Base-by-base conservation (phyloP, 92 coral and sea anemone genomes). In the Epizoanthus scotinus region DNA sequence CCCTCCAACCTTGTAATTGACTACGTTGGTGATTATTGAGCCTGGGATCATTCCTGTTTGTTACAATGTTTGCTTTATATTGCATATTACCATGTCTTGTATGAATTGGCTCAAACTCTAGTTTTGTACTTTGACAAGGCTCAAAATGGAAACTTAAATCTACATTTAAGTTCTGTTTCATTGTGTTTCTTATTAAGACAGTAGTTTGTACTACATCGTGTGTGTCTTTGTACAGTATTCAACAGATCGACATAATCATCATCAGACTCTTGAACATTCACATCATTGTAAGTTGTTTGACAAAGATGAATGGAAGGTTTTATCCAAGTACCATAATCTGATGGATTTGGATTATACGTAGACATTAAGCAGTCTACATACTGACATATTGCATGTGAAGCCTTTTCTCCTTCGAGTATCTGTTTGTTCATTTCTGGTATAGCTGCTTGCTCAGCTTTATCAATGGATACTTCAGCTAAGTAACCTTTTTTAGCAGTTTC, bases 331-430 rank as follows among this genome's bases (percentile, higher is more conserved):
- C 85, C 89, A 70, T 68, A 70, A 56, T 73, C 86, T 71, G 89
- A 86, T 54, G 82, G 84, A 27, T 72, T 55, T 81, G 89, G 89
- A 61, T 86, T 86, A 66, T 80, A 86, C 34, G 86, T 86, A 61
- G 84, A 75, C 36, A 86, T 34, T 70, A 82, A 67, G 78, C 86
- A 86, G 79, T 77, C 83, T 56, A 82, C 90, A 66, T 86, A 86
- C 68, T 82, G 79, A 77, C 86, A 82, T n/a, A 82, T 60, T 66
- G 67, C 18, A 59, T 82, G 25, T 15, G 85, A 80, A 80, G 89
- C 89, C 53, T 82, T 67, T 73, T 86, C 63, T 40, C 89, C 86
- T 71, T 72, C 62, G 19, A 73, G 78, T 74, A 86, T 71, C 28
- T 85, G 65, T 84, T 75, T 26, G 67, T 77, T 65, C 65, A 84